Base-by-base conservation (phyloP, 2,888 invertebrate genomes). In the Cerastoderma edule region DNA sequence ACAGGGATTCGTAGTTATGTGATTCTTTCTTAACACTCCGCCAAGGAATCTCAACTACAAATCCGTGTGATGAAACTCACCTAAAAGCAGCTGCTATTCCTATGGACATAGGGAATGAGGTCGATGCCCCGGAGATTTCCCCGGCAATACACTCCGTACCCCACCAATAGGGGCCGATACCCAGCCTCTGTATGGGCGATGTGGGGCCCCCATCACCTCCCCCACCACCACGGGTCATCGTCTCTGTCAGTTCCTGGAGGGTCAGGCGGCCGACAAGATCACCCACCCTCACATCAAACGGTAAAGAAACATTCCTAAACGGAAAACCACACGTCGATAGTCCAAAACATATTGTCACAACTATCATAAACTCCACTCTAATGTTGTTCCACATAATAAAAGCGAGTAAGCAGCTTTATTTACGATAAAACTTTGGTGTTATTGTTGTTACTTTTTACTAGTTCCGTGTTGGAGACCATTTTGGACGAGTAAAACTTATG, bases 1-100 rank as follows among this genome's bases (percentile, higher is more conserved):
- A n/a, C n/a, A n/a, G n/a, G n/a, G n/a, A n/a, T n/a, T n/a, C n/a
- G n/a, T n/a, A n/a, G n/a, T n/a, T n/a, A n/a, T n/a, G n/a, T n/a
- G n/a, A n/a, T n/a, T n/a, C n/a, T n/a, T n/a, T n/a, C n/a, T n/a
- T n/a, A n/a, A n/a, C n/a, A n/a, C n/a, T n/a, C n/a, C n/a, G n/a
- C n/a, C n/a, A n/a, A n/a, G n/a, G n/a, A n/a, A n/a, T n/a, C n/a
- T n/a, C n/a, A n/a, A n/a, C n/a, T n/a, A n/a, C n/a, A n/a, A n/a
- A n/a, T n/a, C n/a, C n/a, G n/a, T n/a, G n/a, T 16, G 8, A 19
- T 44, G 44, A 4, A 19, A 4, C 19, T 68, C 75, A 89, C 89
- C 85, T 88, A 79, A 89, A 89, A 6, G 88, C 73, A 27, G 90
- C 88, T 39, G 89, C 87, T 46, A 90, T 78, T 16, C 89, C 89